These are phyloP conservation scores for Yoshiicerus persimilis DNA, from an alignment of 1,140 invertebrate species.

Conservation along the genomic window DNA sequence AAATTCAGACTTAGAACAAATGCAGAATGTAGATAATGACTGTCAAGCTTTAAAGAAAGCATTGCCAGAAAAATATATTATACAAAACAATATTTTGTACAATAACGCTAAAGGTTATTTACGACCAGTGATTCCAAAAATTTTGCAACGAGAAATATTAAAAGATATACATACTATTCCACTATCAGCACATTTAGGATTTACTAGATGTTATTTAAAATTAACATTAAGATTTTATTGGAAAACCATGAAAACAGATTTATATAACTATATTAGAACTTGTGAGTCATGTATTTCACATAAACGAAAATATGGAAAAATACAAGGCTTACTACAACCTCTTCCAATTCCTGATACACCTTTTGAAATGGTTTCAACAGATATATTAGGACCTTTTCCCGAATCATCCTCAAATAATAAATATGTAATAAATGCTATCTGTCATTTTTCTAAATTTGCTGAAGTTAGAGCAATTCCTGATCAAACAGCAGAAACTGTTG, in stretches of 20 bases:
- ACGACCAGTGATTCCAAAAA: not conserved
- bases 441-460: constrained; percentile 54
- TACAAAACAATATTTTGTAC: not conserved
- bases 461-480: constrained; percentile 51
- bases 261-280: not conserved
- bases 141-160: not conserved
- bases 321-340: constrained; percentile 48
- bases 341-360: constrained; percentile 48
- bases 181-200: not conserved
- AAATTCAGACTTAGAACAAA: not conserved
- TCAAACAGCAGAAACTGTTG: constrained; percentile 50
- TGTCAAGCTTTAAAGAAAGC: not conserved
- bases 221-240: not conserved
- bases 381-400: constrained; percentile 51
- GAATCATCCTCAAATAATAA: constrained; percentile 47
- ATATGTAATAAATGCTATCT: constrained; percentile 53
- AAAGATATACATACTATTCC: not conserved
- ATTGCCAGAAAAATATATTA: not conserved
- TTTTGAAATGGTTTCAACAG: constrained; percentile 49
- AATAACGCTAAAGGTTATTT: not conserved
- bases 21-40: not conserved
- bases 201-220: not conserved
- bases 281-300: not conserved
- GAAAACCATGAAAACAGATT: not conserved
- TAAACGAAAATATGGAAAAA: constrained; percentile 49